Percentiles rank a stretch among this genome's conserved stretches.
Conservation (phyloP, 1,140 invertebrate species). For the Hycleus cichorii region DNA sequence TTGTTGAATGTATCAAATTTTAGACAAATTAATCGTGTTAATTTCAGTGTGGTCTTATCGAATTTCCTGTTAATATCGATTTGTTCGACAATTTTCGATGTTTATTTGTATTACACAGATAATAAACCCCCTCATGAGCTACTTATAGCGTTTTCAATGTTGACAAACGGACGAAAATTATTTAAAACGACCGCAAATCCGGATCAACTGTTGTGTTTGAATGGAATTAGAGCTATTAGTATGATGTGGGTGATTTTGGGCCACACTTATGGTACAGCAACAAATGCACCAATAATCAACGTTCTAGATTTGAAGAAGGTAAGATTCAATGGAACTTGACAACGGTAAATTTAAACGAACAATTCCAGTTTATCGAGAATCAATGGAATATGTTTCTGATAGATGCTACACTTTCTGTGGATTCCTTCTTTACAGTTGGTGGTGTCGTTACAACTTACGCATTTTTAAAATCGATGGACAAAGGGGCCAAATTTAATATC, state of each 20-base stretch:
- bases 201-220: slow-evolving; percentile 42
- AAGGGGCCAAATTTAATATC: slow-evolving; percentile 34
- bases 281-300: not conserved
- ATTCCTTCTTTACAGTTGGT: slow-evolving; percentile 53
- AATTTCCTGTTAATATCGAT: not conserved
- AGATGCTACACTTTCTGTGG: slow-evolving; percentile 42
- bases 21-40: not conserved
- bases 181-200: slow-evolving; percentile 27
- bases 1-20: not conserved
- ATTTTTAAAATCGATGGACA: slow-evolving; percentile 43
- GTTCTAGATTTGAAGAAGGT: not conserved
- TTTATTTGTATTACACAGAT: not conserved
- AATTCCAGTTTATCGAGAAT: not conserved
- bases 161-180: slow-evolving; percentile 37
- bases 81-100: slow-evolving; percentile 6
- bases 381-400: not conserved
- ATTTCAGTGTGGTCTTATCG: slow-evolving; percentile 4
- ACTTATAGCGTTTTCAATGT: slow-evolving; percentile 37
- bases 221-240: slow-evolving; percentile 51
- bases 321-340: not conserved
- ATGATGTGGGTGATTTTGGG: slow-evolving; percentile 60
- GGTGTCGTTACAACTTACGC: slow-evolving; percentile 53
- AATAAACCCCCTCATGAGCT: slow-evolving; percentile 24
- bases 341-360: not conserved
- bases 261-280: slow-evolving; percentile 39